Evolutionary conservation across 2,113 vertebrate species (phyloP).

Genomic region (Origma solitaria): DNA sequence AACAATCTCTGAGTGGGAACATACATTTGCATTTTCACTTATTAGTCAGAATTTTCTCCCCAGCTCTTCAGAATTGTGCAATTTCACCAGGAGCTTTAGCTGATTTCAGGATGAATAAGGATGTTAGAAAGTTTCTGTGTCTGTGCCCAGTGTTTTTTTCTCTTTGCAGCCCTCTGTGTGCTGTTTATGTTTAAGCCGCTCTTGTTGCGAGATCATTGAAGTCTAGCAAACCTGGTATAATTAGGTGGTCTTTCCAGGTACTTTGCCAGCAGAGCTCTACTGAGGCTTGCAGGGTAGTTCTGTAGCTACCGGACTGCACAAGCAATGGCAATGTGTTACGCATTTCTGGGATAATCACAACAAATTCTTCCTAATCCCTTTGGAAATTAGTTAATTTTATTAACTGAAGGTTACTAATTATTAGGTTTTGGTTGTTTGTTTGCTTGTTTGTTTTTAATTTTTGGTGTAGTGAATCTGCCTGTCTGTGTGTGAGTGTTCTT

Average conservation of each 20-base stretch:
- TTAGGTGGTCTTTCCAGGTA: background rate
- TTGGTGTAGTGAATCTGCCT: background rate
- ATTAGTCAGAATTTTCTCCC: background rate
- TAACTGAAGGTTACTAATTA: too few species aligned
- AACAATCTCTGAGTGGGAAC: background rate
- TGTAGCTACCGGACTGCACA: background rate
- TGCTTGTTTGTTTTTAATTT: background rate
- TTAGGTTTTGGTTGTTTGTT: rapidly evolving
- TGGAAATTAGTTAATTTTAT: background rate
- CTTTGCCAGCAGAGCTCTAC: background rate
- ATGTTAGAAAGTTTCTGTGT: background rate
- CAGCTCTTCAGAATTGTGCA: background rate
- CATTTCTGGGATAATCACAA: background rate
- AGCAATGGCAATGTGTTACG: background rate
- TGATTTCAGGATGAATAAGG: background rate
- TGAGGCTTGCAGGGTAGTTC: background rate
- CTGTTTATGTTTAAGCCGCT: background rate
- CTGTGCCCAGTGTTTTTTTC: background rate
- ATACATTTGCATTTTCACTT: background rate
- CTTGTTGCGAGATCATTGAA: background rate
- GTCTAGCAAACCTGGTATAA: background rate
- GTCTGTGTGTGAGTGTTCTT: background rate
- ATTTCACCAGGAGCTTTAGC: background rate
- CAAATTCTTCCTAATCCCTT: background rate
- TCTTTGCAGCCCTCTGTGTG: background rate